These are phyloP conservation scores for Cistogaster globosa DNA, from an alignment of 2,888 invertebrate genomes.

Conservation along the genomic window DNA sequence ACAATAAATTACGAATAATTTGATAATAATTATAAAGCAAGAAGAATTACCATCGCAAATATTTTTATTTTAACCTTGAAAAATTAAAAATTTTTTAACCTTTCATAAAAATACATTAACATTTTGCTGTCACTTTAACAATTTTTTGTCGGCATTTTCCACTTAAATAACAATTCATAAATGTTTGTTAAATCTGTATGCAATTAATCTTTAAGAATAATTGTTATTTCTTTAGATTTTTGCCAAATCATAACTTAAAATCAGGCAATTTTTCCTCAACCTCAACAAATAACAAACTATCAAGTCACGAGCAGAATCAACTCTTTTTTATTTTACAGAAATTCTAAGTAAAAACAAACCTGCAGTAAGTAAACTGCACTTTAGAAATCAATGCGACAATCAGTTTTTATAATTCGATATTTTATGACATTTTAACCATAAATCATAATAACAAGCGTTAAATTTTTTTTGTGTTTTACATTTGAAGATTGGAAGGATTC, in stretches of 20 bases:
- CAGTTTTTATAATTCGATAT: constrained; percentile 44
- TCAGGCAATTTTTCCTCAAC: constrained; percentile 13
- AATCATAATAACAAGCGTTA: constrained; percentile 70
- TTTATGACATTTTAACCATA: constrained; percentile 65
- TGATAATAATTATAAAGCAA: constrained; percentile 31
- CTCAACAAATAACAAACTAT: background rate
- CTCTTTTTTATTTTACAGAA: constrained; percentile 30
- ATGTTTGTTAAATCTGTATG: constrained; percentile 43
- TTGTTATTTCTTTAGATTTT: constrained; percentile 66
- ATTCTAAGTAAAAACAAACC: constrained; percentile 45
- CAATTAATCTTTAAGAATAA: constrained; percentile 70
- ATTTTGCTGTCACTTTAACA: constrained; percentile 24
- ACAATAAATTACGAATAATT: constrained; percentile 29
- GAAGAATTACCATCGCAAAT: background rate
- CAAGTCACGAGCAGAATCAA: background rate
- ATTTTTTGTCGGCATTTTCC: constrained; percentile 43
- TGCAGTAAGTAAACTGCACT: constrained; percentile 12
- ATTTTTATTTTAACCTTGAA: constrained; percentile 36
- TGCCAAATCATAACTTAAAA: constrained; percentile 66
- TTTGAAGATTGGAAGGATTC: constrained; percentile 38
- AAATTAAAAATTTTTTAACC: background rate
- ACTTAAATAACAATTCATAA: constrained; percentile 60
- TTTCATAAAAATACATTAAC: background rate
- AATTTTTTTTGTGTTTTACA: constrained; percentile 11
- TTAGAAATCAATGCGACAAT: constrained; percentile 65